Evolutionary conservation across 2,888 invertebrate species (phyloP).

Genomic region (Ophioninae sp.): DNA sequence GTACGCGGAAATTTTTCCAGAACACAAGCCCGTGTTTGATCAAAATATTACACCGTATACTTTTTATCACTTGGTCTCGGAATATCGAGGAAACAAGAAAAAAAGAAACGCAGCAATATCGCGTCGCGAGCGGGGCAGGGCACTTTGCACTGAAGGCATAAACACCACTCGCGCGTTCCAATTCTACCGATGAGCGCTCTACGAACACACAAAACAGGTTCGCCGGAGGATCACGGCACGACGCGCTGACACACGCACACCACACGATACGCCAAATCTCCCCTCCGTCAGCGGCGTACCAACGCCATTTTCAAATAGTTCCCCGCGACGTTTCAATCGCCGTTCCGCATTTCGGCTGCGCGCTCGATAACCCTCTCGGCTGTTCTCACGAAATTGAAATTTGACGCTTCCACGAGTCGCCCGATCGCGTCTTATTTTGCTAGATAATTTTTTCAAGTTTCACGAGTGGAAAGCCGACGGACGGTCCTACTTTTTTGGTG

Average conservation of each 20-base stretch:
- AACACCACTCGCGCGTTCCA: conserved; percentile 73
- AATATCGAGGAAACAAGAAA: not conserved
- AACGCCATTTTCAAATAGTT: conserved; percentile 73
- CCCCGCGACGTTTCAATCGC: conserved; percentile 50
- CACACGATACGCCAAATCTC: conserved; percentile 66
- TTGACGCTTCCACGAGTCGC: not conserved
- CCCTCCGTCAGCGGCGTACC: conserved; percentile 23
- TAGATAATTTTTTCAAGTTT: not conserved
- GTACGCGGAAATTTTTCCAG: not conserved
- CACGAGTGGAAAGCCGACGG: conserved; percentile 50
- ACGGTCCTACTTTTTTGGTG: conserved; percentile 61
- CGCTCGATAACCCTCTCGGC: not conserved
- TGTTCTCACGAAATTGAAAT: not conserved
- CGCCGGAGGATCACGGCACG: conserved; percentile 72
- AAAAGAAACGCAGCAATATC: conserved; percentile 13
- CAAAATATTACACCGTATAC: conserved; percentile 11
- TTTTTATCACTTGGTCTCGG: not conserved
- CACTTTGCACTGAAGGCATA: conserved; percentile 69
- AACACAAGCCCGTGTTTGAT: conserved; percentile 2
- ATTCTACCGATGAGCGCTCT: conserved; percentile 70
- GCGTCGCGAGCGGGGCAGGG: conserved; percentile 63
- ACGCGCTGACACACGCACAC: conserved; percentile 69
- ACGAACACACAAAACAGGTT: conserved; percentile 73
- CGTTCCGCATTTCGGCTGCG: not conserved
- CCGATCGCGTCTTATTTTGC: not conserved